These are phyloP conservation scores for Sternarchorhynchus goeldii DNA, from an alignment of 2,797 vertebrate genomes.

Conservation along the genomic window DNA sequence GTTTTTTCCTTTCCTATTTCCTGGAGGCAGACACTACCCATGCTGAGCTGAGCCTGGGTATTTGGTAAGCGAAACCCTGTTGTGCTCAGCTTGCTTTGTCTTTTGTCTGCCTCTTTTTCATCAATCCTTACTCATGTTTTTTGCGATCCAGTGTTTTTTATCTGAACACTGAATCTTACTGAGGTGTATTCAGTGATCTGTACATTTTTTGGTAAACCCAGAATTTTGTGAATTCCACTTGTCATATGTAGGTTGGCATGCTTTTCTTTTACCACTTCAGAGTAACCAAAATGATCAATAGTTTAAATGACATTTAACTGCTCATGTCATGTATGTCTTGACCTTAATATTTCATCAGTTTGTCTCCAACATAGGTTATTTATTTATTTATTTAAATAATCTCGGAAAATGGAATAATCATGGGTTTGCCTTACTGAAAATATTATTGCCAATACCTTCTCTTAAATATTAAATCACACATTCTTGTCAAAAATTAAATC, in stretches of 20 bases:
- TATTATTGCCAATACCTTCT: conserved; percentile 19
- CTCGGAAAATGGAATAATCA: background rate
- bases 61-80: conserved; percentile 64
- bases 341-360: conserved; percentile 29
- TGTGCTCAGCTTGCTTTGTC: conserved; percentile 56
- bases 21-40: conserved; percentile 44
- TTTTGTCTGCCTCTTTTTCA: conserved; percentile 44
- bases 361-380: conserved; percentile 7
- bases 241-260: background rate
- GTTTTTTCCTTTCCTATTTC: conserved; percentile 25
- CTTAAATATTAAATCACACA: conserved; percentile 23
- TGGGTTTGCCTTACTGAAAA: conserved; percentile 29
- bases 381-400: conserved; percentile 30
- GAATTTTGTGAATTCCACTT: background rate
- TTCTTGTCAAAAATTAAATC: conserved; percentile 7
- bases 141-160: conserved; percentile 36
- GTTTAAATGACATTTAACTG: conserved; percentile 19
- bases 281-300: conserved; percentile 7
- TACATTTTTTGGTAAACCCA: background rate
- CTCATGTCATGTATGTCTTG: background rate
- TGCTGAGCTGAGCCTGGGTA: conserved; percentile 37
- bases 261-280: background rate
- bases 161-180: conserved; percentile 33
- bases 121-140: conserved; percentile 38
- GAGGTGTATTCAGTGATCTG: conserved; percentile 27